phyloP scores from a whole-genome alignment of 92 coral and sea anemone genomes.

The Phenganax subtilis region DNA sequence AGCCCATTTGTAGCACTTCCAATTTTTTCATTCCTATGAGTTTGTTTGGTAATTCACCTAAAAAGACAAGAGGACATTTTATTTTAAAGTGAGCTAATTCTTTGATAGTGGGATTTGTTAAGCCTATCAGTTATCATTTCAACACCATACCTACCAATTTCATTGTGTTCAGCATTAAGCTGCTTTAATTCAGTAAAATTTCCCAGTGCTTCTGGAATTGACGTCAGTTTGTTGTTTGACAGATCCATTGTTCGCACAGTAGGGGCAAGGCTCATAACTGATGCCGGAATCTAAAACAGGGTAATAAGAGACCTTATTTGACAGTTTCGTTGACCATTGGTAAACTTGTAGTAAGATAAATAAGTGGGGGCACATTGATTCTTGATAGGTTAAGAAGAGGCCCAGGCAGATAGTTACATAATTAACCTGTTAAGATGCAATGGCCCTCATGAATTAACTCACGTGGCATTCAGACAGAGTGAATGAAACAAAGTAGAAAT shows the following conservation, averaged over 20 bases:
- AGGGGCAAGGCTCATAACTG: constrained; percentile 58
- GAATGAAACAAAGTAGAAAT: no score
- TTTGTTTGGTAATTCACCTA: constrained; percentile 68
- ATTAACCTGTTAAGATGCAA: no score
- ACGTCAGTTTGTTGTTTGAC: constrained; percentile 68
- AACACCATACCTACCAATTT: constrained; percentile 58
- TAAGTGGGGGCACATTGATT: no score
- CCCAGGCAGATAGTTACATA: no score
- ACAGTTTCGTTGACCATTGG: no score
- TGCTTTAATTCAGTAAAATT: constrained; percentile 66
- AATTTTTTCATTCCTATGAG: constrained; percentile 65
- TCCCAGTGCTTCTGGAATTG: constrained; percentile 66
- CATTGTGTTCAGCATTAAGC: constrained; percentile 63
- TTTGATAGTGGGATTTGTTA: background rate
- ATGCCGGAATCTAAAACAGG: constrained; percentile 64
- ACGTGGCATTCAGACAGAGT: no score
- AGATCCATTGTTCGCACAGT: constrained; percentile 83
- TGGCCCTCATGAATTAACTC: no score
- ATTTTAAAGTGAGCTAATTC: background rate
- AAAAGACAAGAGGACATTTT: background rate
- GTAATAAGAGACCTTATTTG: background rate
- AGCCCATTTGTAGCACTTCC: constrained; percentile 65
- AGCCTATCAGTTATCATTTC: background rate
- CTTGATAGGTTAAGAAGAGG: no score
- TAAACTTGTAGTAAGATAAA: no score